These are phyloP conservation scores for Fratercula arctica DNA, from an alignment of 2,797 vertebrate species.

Conservation along the genomic window DNA sequence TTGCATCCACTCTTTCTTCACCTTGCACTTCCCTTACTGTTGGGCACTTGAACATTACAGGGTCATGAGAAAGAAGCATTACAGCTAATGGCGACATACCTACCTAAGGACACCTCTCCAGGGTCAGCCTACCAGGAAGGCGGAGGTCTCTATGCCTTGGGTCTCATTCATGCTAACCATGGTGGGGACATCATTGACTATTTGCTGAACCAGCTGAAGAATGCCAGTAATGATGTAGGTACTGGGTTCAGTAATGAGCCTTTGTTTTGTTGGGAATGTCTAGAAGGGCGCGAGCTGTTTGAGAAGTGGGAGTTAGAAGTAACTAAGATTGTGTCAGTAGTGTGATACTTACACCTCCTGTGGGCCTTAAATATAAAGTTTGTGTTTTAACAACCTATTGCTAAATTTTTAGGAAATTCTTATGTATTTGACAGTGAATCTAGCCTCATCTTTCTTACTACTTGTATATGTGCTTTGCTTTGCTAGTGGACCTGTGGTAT, in stretches of 20 bases:
- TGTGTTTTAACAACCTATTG: background rate
- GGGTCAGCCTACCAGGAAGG: slow-evolving; percentile 99
- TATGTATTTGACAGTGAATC: background rate
- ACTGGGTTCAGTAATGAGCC: background rate
- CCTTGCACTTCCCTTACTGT: background rate
- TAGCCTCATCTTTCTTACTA: background rate
- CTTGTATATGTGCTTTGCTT: background rate
- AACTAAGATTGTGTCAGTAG: background rate
- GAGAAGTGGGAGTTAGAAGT: background rate
- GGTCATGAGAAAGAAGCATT: slow-evolving; percentile 98
- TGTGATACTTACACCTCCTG: background rate
- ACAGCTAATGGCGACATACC: slow-evolving; percentile 97
- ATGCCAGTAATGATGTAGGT: slow-evolving; percentile 96
- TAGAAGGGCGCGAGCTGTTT: background rate
- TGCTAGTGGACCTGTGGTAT: background rate
- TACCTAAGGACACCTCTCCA: slow-evolving; percentile 98
- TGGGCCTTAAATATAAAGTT: background rate
- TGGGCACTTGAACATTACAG: slow-evolving; percentile 71
- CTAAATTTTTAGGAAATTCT: background rate
- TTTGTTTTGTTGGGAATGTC: background rate
- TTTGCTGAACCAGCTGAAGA: slow-evolving; percentile 96
- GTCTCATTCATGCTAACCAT: slow-evolving; percentile 98
- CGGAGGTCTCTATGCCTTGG: slow-evolving; percentile 94
- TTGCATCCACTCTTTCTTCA: background rate
- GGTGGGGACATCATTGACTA: slow-evolving; percentile 99